A percentile compares a stretch with the other conserved stretches of the same genome.
Conservation (phyloP, 2,113 vertebrate genomes). For the Chrysemys picta region DNA sequence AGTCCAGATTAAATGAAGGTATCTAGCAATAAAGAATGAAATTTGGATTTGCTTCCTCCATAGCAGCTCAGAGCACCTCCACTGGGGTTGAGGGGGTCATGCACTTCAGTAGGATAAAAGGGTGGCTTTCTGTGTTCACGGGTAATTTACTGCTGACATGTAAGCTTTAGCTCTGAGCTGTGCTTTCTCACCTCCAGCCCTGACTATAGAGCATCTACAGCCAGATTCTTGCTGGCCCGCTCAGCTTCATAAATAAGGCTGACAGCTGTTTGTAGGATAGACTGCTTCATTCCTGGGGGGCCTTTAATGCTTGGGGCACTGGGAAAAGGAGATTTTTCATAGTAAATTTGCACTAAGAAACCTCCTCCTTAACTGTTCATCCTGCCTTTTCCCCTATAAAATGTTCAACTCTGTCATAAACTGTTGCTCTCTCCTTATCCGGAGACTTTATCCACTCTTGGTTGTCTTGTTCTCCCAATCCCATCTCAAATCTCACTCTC, state of each 20-base stretch:
- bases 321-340: background rate
- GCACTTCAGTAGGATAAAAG: background rate
- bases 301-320: background rate
- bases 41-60: background rate
- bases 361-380: background rate
- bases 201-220: background rate
- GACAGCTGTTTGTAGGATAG: background rate
- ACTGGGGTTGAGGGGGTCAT: background rate
- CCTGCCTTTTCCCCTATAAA: background rate
- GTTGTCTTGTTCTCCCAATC: background rate
- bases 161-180: background rate
- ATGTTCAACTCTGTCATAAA: background rate
- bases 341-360: background rate
- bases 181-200: background rate
- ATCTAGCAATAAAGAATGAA: background rate
- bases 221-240: background rate
- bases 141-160: background rate
- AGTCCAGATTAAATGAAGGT: background rate
- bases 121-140: fast-evolving
- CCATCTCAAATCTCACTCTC: fast-evolving
- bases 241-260: background rate
- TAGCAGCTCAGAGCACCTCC: background rate
- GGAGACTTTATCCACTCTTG: background rate
- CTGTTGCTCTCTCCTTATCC: background rate
- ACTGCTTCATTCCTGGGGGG: background rate